These are phyloP conservation scores for Anhinga anhinga DNA, from an alignment of 2,113 vertebrate species.

Conservation along the genomic window DNA sequence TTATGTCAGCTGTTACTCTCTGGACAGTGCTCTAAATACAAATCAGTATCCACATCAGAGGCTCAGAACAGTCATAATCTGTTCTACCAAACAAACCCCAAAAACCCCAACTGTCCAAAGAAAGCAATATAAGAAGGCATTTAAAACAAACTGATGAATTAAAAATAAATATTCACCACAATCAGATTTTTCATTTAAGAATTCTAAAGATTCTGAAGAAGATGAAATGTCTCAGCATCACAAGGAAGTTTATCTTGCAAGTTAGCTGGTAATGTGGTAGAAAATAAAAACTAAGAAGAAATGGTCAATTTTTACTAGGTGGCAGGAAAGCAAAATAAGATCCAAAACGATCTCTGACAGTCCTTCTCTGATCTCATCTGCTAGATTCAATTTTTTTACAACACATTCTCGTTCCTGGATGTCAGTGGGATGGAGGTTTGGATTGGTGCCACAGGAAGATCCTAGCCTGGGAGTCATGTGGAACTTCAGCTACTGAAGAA, in stretches of 20 bases:
- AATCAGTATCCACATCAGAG: neutral
- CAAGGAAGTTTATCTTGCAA: neutral
- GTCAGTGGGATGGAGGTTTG: neutral
- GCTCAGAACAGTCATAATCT: neutral
- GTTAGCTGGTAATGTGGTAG: neutral
- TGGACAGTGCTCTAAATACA: neutral
- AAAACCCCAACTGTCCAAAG: neutral
- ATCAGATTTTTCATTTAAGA: neutral
- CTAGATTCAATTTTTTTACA: neutral
- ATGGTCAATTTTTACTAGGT: neutral
- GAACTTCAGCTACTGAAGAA: neutral
- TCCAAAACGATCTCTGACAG: neutral
- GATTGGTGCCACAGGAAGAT: neutral
- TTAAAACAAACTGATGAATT: neutral
- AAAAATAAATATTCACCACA: neutral
- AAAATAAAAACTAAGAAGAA: neutral
- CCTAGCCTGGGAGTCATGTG: neutral
- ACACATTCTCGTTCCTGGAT: neutral
- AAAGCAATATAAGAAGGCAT: neutral
- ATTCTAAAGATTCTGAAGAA: neutral
- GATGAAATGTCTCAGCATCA: neutral
- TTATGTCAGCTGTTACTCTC: neutral
- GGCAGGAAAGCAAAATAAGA: neutral
- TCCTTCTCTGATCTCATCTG: neutral
- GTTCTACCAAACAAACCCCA: neutral